Evolutionary conservation across 2,113 vertebrate species (phyloP).

Genomic region (Rhineura floridana): DNA sequence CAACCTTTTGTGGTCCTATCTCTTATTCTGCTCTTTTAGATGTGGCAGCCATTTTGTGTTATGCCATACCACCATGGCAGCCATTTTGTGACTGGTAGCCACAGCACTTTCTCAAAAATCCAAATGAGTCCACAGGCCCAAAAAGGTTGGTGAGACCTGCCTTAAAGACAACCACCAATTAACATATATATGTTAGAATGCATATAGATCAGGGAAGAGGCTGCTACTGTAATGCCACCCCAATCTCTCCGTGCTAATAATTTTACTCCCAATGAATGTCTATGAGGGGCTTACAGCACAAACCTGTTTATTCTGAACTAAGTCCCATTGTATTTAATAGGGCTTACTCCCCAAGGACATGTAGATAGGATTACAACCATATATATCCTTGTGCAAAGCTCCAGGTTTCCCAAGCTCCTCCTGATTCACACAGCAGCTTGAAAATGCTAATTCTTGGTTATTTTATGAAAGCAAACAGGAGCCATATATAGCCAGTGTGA

Average conservation of each 20-base stretch:
- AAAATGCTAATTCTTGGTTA: neutral
- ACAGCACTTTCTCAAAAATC: no score
- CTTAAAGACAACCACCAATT: neutral
- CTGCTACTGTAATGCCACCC: neutral
- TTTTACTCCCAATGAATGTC: neutral
- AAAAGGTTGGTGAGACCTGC: no score
- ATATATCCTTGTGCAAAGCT: neutral
- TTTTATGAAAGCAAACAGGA: neutral
- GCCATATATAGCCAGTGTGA: neutral
- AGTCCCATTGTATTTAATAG: no score
- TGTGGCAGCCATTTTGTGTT: no score
- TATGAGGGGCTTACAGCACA: neutral
- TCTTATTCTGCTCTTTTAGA: no score
- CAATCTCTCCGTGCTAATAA: neutral
- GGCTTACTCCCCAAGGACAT: no score
- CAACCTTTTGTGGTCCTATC: no score
- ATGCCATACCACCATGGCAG: no score
- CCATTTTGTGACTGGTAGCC: no score
- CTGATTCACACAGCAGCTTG: neutral
- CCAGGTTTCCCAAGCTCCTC: neutral
- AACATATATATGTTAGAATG: neutral
- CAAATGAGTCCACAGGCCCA: no score
- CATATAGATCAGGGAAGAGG: neutral
- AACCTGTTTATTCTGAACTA: no score
- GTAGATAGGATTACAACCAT: no score